Conservation (phyloP, 1,140 invertebrate species). For the Fragariocoptes setiger region DNA sequence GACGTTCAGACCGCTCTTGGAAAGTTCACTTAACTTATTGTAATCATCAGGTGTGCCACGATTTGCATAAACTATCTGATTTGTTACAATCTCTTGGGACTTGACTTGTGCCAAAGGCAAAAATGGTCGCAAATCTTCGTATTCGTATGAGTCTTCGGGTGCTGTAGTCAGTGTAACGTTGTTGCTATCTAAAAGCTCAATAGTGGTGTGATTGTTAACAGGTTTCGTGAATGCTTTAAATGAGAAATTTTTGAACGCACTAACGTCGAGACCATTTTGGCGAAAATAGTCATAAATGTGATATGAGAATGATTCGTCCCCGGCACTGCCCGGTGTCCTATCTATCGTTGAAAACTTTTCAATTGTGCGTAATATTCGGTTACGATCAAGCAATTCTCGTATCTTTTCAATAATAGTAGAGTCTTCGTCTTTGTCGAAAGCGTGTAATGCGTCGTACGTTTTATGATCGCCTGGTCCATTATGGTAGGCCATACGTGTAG, state of each 20-base stretch:
- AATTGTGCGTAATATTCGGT: slow-evolving; percentile 9
- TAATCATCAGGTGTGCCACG: slow-evolving; percentile 10
- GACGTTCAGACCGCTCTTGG: slow-evolving; percentile 2
- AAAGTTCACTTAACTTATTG: slow-evolving; percentile 6
- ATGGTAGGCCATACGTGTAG: background rate
- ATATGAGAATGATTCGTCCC: slow-evolving; percentile 10
- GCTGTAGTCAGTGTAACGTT: background rate
- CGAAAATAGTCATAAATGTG: slow-evolving; percentile 10
- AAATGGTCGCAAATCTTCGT: slow-evolving; percentile 1
- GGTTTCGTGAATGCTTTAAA: slow-evolving; percentile 11
- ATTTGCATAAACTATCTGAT: slow-evolving; percentile 11
- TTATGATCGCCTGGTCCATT: no score
- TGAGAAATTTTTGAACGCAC: slow-evolving; percentile 11
- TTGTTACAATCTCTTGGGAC: slow-evolving; percentile 4
- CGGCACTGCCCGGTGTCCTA: slow-evolving; percentile 10
- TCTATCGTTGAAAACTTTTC: slow-evolving; percentile 11
- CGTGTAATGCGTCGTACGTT: slow-evolving; percentile 10
- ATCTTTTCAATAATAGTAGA: slow-evolving; percentile 10
- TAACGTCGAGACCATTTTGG: slow-evolving; percentile 11
- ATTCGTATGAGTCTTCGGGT: background rate
- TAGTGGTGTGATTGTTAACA: slow-evolving; percentile 9
- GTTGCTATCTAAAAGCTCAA: slow-evolving; percentile 9
- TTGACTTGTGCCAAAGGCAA: background rate
- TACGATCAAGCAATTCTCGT: slow-evolving; percentile 8
- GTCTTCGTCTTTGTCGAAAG: slow-evolving; percentile 11